Percentiles rank a stretch among this genome's conserved stretches.
Evolutionary conservation across 1,140 invertebrate genomes (phyloP).

Genomic region (Tetragnatha versicolor): DNA sequence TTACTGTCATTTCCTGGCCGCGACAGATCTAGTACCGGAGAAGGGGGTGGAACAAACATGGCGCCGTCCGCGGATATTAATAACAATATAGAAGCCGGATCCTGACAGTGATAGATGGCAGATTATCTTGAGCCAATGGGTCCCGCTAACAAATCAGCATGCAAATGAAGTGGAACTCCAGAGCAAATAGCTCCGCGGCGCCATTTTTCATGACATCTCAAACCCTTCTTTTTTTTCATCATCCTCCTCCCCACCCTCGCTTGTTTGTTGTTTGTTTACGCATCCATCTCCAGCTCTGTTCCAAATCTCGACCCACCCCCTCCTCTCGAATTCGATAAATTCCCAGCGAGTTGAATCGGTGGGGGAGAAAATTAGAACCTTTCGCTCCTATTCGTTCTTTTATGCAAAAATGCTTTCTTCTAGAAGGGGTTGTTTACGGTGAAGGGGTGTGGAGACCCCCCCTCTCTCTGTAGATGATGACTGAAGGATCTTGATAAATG

Average conservation of each 20-base stretch:
- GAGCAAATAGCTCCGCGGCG: conserved; percentile 48
- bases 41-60: conserved; percentile 17
- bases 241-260: not conserved
- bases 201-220: conserved; percentile 54
- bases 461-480: not conserved
- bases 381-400: conserved; percentile 4
- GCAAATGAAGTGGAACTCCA: conserved; percentile 55
- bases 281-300: not conserved
- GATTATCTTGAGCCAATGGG: conserved; percentile 52
- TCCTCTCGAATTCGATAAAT: conserved; percentile 43
- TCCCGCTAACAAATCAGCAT: conserved; percentile 54
- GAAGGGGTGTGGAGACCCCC: not conserved
- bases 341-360: conserved; percentile 35
- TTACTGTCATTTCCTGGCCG: conserved; percentile 52
- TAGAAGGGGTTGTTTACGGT: too few species aligned
- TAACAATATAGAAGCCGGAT: conserved; percentile 55
- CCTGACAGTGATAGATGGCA: conserved; percentile 52
- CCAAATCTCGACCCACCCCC: conserved; percentile 31
- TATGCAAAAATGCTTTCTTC: not conserved
- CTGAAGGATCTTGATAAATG: conserved; percentile 47
- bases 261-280: conserved; percentile 37
- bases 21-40: conserved; percentile 22
- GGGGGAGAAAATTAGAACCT: conserved; percentile 51
- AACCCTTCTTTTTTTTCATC: not conserved
- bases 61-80: conserved; percentile 52